phyloP scores from a whole-genome alignment of 2,888 invertebrate genomes.

The Dorcus hopei region DNA sequence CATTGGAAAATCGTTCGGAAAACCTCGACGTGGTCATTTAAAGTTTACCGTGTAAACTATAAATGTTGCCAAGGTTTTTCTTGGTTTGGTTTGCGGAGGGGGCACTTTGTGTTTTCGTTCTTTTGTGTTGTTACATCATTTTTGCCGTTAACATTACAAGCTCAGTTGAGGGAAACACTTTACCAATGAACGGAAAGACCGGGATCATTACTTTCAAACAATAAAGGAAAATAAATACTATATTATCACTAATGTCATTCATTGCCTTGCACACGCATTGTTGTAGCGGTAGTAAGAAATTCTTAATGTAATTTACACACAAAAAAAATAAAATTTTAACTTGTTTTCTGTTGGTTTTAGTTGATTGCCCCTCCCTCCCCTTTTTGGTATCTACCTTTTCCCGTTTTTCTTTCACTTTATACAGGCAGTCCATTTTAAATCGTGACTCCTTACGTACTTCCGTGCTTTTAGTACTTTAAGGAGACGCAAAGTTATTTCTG shows the following conservation, averaged over 20 bases:
- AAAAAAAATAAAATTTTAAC: conserved; percentile 19
- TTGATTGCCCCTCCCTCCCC: neutral
- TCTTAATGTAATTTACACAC: conserved; percentile 35
- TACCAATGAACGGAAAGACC: no score
- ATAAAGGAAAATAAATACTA: conserved; percentile 2
- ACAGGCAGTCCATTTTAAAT: no score
- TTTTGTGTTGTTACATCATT: conserved; percentile 12
- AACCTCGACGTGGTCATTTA: no score
- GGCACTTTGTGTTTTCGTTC: neutral
- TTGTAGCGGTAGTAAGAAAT: conserved; percentile 22
- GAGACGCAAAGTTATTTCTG: no score
- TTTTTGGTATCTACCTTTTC: neutral
- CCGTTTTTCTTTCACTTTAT: no score
- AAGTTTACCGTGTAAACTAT: no score
- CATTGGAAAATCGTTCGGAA: neutral
- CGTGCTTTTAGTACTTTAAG: no score
- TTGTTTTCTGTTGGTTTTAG: neutral
- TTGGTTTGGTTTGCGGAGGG: neutral
- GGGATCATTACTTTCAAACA: neutral
- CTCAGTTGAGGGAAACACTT: no score
- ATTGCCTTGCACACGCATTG: conserved; percentile 26
- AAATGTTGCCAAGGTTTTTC: neutral
- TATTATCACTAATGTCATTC: conserved; percentile 22
- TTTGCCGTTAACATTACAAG: neutral
- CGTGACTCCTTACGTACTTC: no score